Conservation (phyloP, 2,888 invertebrate species). For the Dasysyrphus tricinctus region DNA sequence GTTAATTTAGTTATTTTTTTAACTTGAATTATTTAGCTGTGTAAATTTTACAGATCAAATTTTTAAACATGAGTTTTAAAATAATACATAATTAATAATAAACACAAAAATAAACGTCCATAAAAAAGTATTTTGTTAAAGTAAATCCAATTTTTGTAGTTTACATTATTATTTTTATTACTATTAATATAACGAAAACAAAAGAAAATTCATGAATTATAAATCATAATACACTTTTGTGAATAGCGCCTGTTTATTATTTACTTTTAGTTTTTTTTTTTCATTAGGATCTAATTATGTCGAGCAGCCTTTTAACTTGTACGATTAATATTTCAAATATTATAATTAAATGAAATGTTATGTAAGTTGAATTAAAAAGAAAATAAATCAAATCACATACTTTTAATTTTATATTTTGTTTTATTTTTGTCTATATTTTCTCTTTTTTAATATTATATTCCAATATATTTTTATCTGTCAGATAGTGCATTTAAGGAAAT, state of each 20-base stretch:
- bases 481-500: neutral
- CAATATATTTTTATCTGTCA: neutral
- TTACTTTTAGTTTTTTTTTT: constrained; percentile 43
- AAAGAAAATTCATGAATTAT: constrained; percentile 45
- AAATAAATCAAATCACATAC: constrained; percentile 51
- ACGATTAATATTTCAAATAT: constrained; percentile 65
- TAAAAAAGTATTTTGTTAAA: constrained; percentile 73
- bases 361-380: constrained; percentile 67
- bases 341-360: constrained; percentile 68
- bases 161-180: constrained; percentile 49
- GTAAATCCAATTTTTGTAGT: constrained; percentile 68
- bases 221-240: constrained; percentile 47
- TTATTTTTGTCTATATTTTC: constrained; percentile 28
- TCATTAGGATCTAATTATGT: constrained; percentile 55
- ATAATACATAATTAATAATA: constrained; percentile 37
- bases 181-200: constrained; percentile 14
- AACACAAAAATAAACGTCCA: constrained; percentile 64
- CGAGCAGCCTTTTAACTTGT: constrained; percentile 65
- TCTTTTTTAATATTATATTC: neutral
- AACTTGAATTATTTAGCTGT: constrained; percentile 51
- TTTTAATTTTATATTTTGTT: constrained; percentile 50
- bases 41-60: constrained; percentile 60
- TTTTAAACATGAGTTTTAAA: constrained; percentile 31
- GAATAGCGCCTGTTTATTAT: constrained; percentile 62
- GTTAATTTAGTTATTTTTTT: constrained; percentile 47